phyloP scores from a whole-genome alignment of 2,797 vertebrate species.

The Lutjanus campechanus region DNA sequence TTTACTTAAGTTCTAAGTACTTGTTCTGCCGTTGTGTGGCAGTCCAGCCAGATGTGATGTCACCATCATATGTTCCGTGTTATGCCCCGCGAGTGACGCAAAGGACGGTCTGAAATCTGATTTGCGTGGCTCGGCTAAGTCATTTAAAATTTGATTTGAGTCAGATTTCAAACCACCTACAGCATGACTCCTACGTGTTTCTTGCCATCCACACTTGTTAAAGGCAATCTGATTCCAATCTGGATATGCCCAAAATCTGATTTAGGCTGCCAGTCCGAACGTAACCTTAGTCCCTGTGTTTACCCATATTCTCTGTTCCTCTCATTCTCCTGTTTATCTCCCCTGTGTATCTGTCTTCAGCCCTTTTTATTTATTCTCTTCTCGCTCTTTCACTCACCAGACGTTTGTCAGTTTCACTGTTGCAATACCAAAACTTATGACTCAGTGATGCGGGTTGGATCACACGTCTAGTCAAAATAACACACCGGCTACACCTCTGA shows the following conservation, averaged over 20 bases:
- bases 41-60: constrained; percentile 55
- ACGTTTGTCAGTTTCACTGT: constrained; percentile 20
- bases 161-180: constrained; percentile 61
- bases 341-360: not conserved
- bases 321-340: not conserved
- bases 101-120: constrained; percentile 42
- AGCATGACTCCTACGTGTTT: not conserved
- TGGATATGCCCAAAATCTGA: constrained; percentile 38
- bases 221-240: constrained; percentile 50
- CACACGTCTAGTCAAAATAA: constrained; percentile 42
- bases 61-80: constrained; percentile 66
- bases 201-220: constrained; percentile 13
- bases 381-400: constrained; percentile 12
- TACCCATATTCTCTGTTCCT: not conserved
- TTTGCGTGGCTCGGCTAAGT: constrained; percentile 42
- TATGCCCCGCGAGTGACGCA: constrained; percentile 41
- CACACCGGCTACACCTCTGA: constrained; percentile 20
- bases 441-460: constrained; percentile 41
- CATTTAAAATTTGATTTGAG: constrained; percentile 59
- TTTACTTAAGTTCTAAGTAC: not conserved
- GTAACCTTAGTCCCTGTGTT: not conserved
- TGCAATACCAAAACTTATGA: constrained; percentile 46
- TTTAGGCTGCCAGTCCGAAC: constrained; percentile 38
- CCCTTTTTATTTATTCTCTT: not conserved
- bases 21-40: not conserved